Evolutionary conservation across 2,113 vertebrate genomes (phyloP).

Genomic region (Cebidichthys violaceus): DNA sequence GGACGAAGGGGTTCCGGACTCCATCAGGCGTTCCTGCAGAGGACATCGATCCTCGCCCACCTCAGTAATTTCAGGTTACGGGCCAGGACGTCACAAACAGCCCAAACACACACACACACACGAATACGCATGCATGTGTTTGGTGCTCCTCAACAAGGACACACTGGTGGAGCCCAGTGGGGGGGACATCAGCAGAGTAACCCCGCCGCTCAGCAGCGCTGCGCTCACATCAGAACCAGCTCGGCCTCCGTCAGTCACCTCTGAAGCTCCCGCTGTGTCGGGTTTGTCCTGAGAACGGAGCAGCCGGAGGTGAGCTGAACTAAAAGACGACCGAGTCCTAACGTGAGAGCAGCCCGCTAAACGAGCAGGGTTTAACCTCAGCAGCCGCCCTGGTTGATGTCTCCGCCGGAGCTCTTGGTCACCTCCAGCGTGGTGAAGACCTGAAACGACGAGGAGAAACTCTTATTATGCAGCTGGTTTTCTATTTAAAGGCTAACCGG

Average conservation of each 20-base stretch:
- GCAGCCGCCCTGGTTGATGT: conserved; percentile 90
- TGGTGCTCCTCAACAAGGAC: conserved; percentile 77
- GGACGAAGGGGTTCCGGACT: conserved; percentile 65
- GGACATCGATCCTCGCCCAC: conserved; percentile 86
- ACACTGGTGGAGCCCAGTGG: conserved; percentile 46
- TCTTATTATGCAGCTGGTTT: neutral
- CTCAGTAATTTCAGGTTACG: conserved; percentile 82
- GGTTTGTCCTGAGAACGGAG: conserved; percentile 59
- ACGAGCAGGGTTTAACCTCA: conserved; percentile 97
- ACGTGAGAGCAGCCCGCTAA: conserved; percentile 75
- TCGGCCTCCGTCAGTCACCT: conserved; percentile 10
- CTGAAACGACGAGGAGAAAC: conserved; percentile 71
- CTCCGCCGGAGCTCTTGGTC: conserved; percentile 90
- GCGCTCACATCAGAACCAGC: conserved; percentile 56
- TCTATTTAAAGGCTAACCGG: too few species aligned
- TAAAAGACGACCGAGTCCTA: conserved; percentile 5
- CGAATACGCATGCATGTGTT: neutral
- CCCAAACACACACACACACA: conserved; percentile 53
- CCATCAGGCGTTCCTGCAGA: conserved; percentile 71
- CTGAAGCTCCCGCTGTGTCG: conserved; percentile 7
- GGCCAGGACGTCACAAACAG: conserved; percentile 89
- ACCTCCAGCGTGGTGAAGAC: conserved; percentile 93
- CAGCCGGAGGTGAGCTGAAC: conserved; percentile 22
- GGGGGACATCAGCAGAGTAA: conserved; percentile 78
- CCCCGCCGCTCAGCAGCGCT: conserved; percentile 87